These are phyloP conservation scores for Bolinopsis microptera DNA, from an alignment of 37 sponge, comb jelly and placozoan genomes.

Conservation along the genomic window DNA sequence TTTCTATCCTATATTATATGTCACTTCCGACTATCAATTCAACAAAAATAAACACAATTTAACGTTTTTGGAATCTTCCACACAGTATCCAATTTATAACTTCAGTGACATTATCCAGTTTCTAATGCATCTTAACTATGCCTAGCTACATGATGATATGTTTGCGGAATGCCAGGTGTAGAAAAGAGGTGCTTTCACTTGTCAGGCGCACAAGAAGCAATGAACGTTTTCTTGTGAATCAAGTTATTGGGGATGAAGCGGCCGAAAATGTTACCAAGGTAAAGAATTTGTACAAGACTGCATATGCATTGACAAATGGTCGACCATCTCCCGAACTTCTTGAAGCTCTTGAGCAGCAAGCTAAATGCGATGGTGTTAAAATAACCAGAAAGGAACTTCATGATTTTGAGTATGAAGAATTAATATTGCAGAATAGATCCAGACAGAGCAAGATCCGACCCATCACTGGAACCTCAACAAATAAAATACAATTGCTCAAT, in stretches of 20 bases:
- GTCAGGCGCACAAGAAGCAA: neutral
- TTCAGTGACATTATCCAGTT: no score
- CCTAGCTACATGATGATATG: neutral
- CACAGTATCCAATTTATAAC: no score
- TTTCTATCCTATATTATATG: no score
- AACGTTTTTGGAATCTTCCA: no score
- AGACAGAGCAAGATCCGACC: neutral
- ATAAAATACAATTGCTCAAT: neutral
- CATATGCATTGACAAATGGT: constrained; percentile 34
- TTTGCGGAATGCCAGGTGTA: neutral
- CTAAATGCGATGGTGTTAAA: constrained; percentile 9
- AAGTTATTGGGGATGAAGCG: neutral
- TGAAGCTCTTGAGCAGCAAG: constrained; percentile 17
- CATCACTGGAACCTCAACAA: neutral
- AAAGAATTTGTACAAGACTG: neutral
- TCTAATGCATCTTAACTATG: no score
- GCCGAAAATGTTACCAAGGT: neutral
- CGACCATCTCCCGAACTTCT: constrained; percentile 31
- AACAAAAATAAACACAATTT: no score
- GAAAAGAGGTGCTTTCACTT: neutral
- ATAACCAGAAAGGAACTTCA: constrained; percentile 19
- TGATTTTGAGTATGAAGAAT: constrained; percentile 17
- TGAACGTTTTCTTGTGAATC: neutral
- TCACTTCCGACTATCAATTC: no score
- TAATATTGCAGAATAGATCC: neutral